phyloP scores from a whole-genome alignment of 2,113 vertebrate species.

The Alces alces region DNA sequence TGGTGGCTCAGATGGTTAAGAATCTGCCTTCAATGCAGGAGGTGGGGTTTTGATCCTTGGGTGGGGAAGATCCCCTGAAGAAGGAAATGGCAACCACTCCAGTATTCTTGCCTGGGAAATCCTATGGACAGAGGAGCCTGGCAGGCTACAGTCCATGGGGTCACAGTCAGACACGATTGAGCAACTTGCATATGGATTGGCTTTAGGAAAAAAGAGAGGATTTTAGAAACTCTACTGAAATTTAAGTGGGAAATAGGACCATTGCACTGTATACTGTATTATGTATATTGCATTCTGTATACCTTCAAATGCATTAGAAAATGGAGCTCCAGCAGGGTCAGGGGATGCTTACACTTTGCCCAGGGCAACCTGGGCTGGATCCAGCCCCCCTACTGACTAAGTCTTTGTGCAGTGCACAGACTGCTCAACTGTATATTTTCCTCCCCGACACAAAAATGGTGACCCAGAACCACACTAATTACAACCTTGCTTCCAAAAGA shows the following conservation, averaged over 20 bases:
- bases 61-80: not conserved
- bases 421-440: not conserved
- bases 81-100: not conserved
- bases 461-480: not conserved
- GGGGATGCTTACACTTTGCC: not conserved
- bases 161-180: not conserved
- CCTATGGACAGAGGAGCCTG: not conserved
- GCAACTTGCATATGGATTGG: not conserved
- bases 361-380: not conserved
- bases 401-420: not conserved
- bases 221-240: not conserved
- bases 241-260: not conserved
- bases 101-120: not conserved
- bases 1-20: not conserved
- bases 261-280: not conserved
- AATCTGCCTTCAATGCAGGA: not conserved
- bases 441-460: not conserved
- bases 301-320: not conserved
- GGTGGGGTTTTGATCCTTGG: not conserved
- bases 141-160: not conserved
- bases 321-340: not conserved
- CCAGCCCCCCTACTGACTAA: not conserved
- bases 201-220: not conserved
- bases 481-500: not conserved
- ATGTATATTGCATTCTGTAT: not conserved